Conservation (phyloP, 2,113 vertebrate genomes). For the Terrapene triunguis region DNA sequence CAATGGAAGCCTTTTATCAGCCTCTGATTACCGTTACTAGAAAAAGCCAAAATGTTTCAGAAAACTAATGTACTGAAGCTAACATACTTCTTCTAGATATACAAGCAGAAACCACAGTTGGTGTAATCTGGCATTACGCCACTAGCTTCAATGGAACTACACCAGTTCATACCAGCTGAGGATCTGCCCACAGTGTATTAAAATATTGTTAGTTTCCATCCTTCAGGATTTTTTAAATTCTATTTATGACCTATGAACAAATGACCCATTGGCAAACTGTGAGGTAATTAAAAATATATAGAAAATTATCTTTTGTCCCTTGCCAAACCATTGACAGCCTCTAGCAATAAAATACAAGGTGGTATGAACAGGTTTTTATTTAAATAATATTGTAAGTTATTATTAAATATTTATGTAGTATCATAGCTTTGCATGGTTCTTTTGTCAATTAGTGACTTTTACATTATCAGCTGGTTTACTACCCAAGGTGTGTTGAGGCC, state of each 20-base stretch:
- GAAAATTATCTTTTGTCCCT: background rate
- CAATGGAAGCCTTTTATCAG: conserved; percentile 70
- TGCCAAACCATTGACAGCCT: background rate
- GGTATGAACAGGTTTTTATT: background rate
- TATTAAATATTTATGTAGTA: conserved; percentile 20
- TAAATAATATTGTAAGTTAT: background rate
- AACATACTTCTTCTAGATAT: background rate
- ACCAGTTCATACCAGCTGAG: background rate
- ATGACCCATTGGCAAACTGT: background rate
- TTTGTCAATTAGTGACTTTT: conserved; percentile 7
- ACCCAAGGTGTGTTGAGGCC: background rate
- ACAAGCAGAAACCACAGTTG: background rate
- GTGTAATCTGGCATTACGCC: background rate
- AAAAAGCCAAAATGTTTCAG: conserved; percentile 39
- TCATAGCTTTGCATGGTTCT: background rate
- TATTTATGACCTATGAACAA: background rate
- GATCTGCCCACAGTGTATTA: background rate
- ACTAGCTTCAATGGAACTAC: background rate
- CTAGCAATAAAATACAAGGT: background rate
- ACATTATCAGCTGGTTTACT: background rate
- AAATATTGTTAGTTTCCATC: background rate
- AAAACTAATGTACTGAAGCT: background rate
- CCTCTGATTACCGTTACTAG: conserved; percentile 49
- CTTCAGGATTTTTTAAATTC: background rate
- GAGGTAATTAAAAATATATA: background rate